These are phyloP conservation scores for Malurus elegans DNA, from an alignment of 2,113 vertebrate species.

Conservation along the genomic window DNA sequence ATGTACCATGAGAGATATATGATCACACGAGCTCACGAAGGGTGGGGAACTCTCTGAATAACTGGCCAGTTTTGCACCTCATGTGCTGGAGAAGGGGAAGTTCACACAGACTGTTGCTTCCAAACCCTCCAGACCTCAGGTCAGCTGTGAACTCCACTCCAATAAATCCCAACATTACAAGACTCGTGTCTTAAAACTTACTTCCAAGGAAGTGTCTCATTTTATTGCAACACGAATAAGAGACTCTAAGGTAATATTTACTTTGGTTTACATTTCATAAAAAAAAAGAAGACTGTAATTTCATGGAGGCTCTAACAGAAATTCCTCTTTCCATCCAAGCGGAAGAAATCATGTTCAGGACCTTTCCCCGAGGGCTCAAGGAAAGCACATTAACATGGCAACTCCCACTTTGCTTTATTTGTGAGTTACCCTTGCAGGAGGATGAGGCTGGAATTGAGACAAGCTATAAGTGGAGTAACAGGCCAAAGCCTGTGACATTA, in stretches of 20 bases:
- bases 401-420: constrained; percentile 41
- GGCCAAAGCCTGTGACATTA: constrained; percentile 16
- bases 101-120: constrained; percentile 14
- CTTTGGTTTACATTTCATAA: constrained; percentile 37
- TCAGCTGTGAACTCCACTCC: constrained; percentile 12
- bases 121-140: constrained; percentile 24
- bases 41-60: constrained; percentile 34
- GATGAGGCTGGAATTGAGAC: constrained; percentile 6
- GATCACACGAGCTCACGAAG: background rate
- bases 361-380: constrained; percentile 25
- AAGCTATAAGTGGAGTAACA: background rate
- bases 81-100: constrained; percentile 4
- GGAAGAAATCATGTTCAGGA: constrained; percentile 38
- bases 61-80: constrained; percentile 41
- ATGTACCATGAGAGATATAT: constrained; percentile 42
- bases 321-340: constrained; percentile 39
- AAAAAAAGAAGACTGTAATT: constrained; percentile 32
- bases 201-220: constrained; percentile 54
- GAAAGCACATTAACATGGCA: constrained; percentile 48
- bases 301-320: constrained; percentile 41
- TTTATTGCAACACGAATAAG: constrained; percentile 28
- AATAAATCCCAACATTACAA: constrained; percentile 37
- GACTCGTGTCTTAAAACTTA: background rate
- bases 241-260: constrained; percentile 48
- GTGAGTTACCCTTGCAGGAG: background rate